Evolutionary conservation across 2,888 invertebrate species (phyloP).

Genomic region (Diarsia brunnea): DNA sequence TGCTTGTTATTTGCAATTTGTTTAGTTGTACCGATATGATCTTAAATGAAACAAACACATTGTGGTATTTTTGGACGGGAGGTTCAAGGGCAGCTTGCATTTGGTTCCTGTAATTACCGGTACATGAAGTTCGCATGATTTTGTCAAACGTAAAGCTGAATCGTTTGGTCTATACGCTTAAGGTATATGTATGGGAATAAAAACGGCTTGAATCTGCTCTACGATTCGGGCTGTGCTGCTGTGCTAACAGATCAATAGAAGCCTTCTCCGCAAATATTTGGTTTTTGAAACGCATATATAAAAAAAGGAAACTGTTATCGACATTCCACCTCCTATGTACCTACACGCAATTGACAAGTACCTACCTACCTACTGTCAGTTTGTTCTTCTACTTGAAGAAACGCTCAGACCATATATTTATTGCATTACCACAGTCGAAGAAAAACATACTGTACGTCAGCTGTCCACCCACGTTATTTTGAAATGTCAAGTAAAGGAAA

Average conservation of each 20-base stretch:
- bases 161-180: background rate
- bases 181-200: background rate
- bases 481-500: conserved; percentile 60
- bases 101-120: background rate
- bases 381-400: conserved; percentile 3
- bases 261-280: background rate
- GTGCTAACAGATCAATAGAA: background rate
- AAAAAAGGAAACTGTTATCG: background rate
- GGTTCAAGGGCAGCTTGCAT: background rate
- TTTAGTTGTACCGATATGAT: conserved; percentile 28
- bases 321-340: background rate
- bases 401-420: conserved; percentile 18
- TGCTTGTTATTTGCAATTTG: conserved; percentile 49
- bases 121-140: too few relatives aligned
- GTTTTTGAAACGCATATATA: background rate
- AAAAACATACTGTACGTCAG: conserved; percentile 51
- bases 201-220: background rate
- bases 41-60: conserved; percentile 23
- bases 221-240: background rate
- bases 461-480: conserved; percentile 53
- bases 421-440: conserved; percentile 41
- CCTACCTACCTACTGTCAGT: background rate
- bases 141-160: background rate
- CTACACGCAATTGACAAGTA: background rate
- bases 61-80: conserved; percentile 12